Evolutionary conservation across 2,113 vertebrate genomes (phyloP).

Genomic region (Ranitomeya variabilis): DNA sequence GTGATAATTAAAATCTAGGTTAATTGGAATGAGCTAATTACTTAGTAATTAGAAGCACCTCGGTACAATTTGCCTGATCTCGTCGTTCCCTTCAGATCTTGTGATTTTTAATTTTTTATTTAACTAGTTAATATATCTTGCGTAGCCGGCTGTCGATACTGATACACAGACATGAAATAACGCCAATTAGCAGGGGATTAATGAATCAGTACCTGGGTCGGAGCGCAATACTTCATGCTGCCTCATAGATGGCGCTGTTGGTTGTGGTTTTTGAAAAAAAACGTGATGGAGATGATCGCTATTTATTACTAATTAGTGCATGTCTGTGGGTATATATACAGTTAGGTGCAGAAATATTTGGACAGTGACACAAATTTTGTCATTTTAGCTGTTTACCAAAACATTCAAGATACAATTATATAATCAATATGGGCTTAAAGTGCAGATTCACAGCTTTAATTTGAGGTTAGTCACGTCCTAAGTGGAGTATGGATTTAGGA

Average conservation of each 20-base stretch:
- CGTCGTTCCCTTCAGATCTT: neutral
- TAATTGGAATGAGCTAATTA: constrained; percentile 52
- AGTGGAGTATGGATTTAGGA: too few relatives aligned
- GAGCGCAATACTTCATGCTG: neutral
- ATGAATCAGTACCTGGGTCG: neutral
- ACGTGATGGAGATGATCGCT: too few relatives aligned
- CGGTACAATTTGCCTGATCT: constrained; percentile 10
- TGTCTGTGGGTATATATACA: too few relatives aligned
- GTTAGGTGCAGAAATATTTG: too few relatives aligned
- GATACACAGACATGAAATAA: too few relatives aligned
- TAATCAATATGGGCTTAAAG: too few relatives aligned
- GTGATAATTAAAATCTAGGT: constrained; percentile 49
- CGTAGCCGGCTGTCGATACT: neutral
- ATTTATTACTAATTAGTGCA: too few relatives aligned
- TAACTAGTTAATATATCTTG: constrained; percentile 3
- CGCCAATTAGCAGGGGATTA: neutral
- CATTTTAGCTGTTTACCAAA: too few relatives aligned
- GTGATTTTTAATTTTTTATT: neutral
- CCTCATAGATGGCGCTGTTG: constrained; percentile 16
- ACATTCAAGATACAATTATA: too few relatives aligned
- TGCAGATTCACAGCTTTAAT: too few relatives aligned
- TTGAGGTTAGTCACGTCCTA: too few relatives aligned
- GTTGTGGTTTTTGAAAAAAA: neutral
- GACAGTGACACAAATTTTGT: too few relatives aligned
- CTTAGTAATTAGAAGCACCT: constrained; percentile 51